phyloP scores from a whole-genome alignment of 2,113 vertebrate species.

The Oreochromis spilurus region DNA sequence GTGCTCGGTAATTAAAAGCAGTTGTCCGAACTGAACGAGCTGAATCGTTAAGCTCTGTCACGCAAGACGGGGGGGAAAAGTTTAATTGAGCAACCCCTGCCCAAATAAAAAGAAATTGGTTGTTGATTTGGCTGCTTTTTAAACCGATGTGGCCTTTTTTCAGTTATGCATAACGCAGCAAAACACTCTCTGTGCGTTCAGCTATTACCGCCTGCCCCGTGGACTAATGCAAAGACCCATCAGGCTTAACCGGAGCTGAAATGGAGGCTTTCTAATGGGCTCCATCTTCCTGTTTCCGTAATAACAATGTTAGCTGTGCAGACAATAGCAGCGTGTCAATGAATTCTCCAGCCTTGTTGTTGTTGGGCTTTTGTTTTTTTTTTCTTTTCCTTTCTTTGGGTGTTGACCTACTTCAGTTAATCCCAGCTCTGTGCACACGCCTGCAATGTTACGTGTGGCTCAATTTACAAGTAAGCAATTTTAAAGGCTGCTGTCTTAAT shows the following conservation, averaged over 20 bases:
- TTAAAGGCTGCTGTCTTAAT: neutral
- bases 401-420: slow-evolving; percentile 21
- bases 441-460: neutral
- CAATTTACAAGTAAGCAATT: neutral
- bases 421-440: neutral
- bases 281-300: slow-evolving; percentile 22
- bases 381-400: neutral
- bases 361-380: neutral
- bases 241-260: neutral
- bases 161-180: neutral
- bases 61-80: fast-evolving
- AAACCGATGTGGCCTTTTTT: neutral
- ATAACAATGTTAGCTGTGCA: slow-evolving; percentile 12
- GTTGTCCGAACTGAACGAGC: neutral
- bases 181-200: neutral
- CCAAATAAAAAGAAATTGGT: neutral
- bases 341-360: neutral
- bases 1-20: slow-evolving; percentile 13
- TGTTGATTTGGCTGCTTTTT: neutral
- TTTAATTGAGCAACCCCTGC: neutral
- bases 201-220: neutral
- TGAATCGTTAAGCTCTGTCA: neutral
- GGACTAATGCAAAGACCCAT: slow-evolving; percentile 19
- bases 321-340: slow-evolving; percentile 8
- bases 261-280: slow-evolving; percentile 14